A percentile compares a stretch with the other conserved stretches of the same genome.
These are phyloP conservation scores for Trachelipus rathkii DNA, from an alignment of 1,140 invertebrate species.

Conservation along the genomic window DNA sequence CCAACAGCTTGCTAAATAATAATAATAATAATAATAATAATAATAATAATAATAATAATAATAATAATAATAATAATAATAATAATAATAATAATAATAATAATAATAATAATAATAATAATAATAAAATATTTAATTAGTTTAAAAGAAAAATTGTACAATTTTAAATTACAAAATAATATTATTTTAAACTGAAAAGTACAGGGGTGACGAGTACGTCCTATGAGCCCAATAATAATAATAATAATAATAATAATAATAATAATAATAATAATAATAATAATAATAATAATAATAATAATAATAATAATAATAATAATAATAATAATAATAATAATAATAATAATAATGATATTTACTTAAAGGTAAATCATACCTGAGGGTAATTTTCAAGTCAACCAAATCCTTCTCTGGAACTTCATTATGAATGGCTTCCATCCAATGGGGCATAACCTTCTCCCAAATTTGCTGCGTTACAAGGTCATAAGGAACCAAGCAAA, in stretches of 20 bases:
- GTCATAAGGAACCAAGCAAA: constrained; percentile 95
- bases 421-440: constrained; percentile 95
- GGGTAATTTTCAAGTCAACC: constrained; percentile 81
- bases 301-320: background rate
- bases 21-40: constrained; percentile 44
- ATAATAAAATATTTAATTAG: too few species aligned
- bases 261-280: background rate
- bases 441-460: constrained; percentile 96
- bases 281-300: constrained; percentile 46
- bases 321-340: constrained; percentile 21
- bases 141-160: too few species aligned
- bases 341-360: too few species aligned
- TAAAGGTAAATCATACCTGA: constrained; percentile 56
- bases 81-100: constrained; percentile 13
- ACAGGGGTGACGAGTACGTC: too few species aligned
- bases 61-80: constrained; percentile 5
- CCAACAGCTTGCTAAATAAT: constrained; percentile 79
- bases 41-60: constrained; percentile 22
- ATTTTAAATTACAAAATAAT: too few species aligned
- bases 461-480: constrained; percentile 93
- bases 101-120: constrained; percentile 17
- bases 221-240: background rate
- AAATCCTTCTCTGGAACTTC: constrained; percentile 91
- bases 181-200: too few species aligned
- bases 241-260: constrained; percentile 22